Evolutionary conservation across 2,797 vertebrate species (phyloP), one percentile per base, ranked within the genome.

Genomic region (Limnodromus scolopaceus): DNA sequence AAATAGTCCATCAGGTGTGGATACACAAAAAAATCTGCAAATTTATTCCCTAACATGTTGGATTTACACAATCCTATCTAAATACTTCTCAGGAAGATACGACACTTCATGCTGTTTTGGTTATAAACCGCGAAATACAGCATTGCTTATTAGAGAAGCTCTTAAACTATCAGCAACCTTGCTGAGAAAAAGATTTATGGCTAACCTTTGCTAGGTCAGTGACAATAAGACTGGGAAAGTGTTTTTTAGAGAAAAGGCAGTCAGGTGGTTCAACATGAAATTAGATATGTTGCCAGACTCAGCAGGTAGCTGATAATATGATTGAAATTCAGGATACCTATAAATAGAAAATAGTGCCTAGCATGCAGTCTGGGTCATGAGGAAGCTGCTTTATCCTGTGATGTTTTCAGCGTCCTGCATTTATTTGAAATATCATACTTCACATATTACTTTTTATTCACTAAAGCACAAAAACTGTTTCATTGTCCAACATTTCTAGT

Each of bases 141-240:
- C 38, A 63, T 34, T 91, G 76, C 51, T 94, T 97, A 95, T 97
- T 96, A 92, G 28, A 43, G 68, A 91, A 77, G 32, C 75, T 89
- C 78, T 95, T 83, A 92, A 95, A 93, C 64, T 84, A 95, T 92
- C 91, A 93, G 68, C 51, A 95, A 43, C 64, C 96, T 95, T 86
- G 91, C 95, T 96, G 94, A 87, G 95, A 96, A 95, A 89, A 93
- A 97, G 94, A 97, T 97, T 97, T 96, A 96, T 95, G 74, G 58
- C 68, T 97, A 89, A 96, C 94, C 95, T 97, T 96, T 97, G 41
- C 74, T 91, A 96, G 89, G 95, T 96, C 93, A 85, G 87, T 87
- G 93, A 85, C 87, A 96, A 69, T 91, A 97, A 89, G 46, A 55
- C 53, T 84, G 51, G 39, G 70, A 75, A 96, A 96, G 84, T 78